Percentiles rank a stretch among this genome's conserved stretches.
phyloP scores from a whole-genome alignment of 2,888 invertebrate genomes.

The Glaucopsyche alexis region DNA sequence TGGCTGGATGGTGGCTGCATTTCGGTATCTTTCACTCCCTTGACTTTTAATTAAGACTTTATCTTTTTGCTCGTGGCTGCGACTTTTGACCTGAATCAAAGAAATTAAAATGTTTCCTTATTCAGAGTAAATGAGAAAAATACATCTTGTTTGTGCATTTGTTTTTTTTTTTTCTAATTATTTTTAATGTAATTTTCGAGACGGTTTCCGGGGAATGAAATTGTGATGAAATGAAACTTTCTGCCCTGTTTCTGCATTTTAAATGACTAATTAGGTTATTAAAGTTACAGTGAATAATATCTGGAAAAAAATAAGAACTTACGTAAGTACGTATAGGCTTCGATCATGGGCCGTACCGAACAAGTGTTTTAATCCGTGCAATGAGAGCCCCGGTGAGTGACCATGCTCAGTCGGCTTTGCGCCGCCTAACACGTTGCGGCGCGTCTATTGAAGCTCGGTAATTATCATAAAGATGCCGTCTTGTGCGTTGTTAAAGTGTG shows the following conservation, averaged over 20 bases:
- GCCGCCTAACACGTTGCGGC: no score
- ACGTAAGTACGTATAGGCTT: no score
- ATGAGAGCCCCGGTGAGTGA: no score
- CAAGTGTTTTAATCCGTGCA: no score
- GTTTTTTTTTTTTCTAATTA: conserved; percentile 18
- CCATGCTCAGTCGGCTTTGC: no score
- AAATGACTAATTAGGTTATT: no score
- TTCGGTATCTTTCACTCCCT: conserved; percentile 53
- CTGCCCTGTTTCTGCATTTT: not conserved
- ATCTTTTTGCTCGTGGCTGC: conserved; percentile 48
- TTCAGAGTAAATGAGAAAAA: conserved; percentile 38
- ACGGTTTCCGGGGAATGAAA: not conserved
- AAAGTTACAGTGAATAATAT: no score
- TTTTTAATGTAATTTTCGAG: conserved; percentile 7
- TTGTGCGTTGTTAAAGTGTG: no score
- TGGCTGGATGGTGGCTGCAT: conserved; percentile 40
- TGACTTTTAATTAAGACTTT: conserved; percentile 63
- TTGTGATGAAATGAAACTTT: not conserved
- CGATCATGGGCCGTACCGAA: no score
- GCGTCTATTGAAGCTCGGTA: no score
- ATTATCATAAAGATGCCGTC: no score
- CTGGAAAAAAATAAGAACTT: no score
- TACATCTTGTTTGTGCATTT: conserved; percentile 23
- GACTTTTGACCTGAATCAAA: conserved; percentile 41
- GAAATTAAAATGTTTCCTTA: conserved; percentile 45